Evolutionary conservation across 1,140 invertebrate species (phyloP), one percentile per base, ranked within the genome.

Genomic region (Aphidius ervi): DNA sequence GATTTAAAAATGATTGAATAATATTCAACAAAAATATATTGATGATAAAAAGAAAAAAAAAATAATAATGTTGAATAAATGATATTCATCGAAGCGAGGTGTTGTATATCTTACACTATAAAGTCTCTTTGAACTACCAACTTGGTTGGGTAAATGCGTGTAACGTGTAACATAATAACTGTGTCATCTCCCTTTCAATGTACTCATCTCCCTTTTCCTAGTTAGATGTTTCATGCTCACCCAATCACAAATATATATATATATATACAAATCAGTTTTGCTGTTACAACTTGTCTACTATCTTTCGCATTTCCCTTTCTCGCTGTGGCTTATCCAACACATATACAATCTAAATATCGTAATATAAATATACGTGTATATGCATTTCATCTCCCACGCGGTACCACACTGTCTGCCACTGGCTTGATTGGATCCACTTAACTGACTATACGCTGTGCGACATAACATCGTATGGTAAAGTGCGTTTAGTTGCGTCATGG

Each of bases 401-500:
- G 52, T 43, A 20, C 9, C 31, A n/a, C 31, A n/a, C 65, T 63
- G 58, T 67, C 66, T 69, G 70, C 71, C 70, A 74, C 71, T 63
- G 70, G 74, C 73, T 75, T 77, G 72, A 78, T 77, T 78, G 75
- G 74, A 75, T 76, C 74, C 75, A 78, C 74, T 78, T 76, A 77
- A 73, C 69, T 69, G 69, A 71, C 37, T 40, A n/a, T 59, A 59
- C 72, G 71, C 66, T 67, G 74, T 75, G 67, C 68, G 67, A 71
- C 76, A 75, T 77, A 76, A 74, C 75, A 71, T 71, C 68, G 70
- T 74, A 78, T 74, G 67, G 68, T 71, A 64, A 70, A 74, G 69
- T 67, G 61, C 67, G 65, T 67, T 68, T n/a, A 45, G 41, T 65
- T 61, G 56, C 60, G 62, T 41, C 61, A 64, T 31, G 45, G 10